Evolutionary conservation across 1,140 invertebrate species (phyloP), one percentile per base, ranked within the genome.

Genomic region (Phymorhynchus buccinoides): DNA sequence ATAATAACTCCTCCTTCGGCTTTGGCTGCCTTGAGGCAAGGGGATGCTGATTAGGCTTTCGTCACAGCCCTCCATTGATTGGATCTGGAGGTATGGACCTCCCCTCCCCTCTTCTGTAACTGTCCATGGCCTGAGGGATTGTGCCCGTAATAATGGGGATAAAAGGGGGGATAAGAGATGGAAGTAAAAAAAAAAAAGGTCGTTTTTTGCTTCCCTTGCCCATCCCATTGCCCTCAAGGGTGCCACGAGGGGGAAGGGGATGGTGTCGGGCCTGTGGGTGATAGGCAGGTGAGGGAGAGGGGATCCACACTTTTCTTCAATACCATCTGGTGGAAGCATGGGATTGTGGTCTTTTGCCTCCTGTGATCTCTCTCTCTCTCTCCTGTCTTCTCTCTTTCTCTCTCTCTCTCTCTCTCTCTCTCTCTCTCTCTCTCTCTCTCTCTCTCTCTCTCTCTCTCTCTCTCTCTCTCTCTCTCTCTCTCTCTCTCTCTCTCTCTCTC

Each of bases 11-110:
- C 77, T 79, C 77, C 77, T 39, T 79, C 52, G 77, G 77, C 44
- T 52, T 42, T n/a, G 14, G 14, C 27, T 2, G 42, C 77, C 42
- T 14, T 30, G 42, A 44, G 77, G 77, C 77, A 52, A 14, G 3
- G 56, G 9, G 81, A n/a, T n/a, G n/a, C n/a, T 62, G 81, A 83
- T 83, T 83, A 83, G 71, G 62, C 81, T 83, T 83, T 83, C 81
- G 73, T 83, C 81, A 83, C 62, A 14, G 32, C 41, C 22, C 52
- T 41, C 41, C 73, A 83, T 83, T 83, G 81, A 83, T 83, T 71
- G 62, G 81, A 14, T 6, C 27, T n/a, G 32, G 41, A 41, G 56
- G 56, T 62, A 27, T 62, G 56, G 12, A 27, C 4, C 42, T 12
- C 81, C 35, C 62, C 37, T 39, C 66, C 62, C 27, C 39, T 2